Conservation (phyloP, 2,113 vertebrate genomes). For the Dolichotis patagonum region DNA sequence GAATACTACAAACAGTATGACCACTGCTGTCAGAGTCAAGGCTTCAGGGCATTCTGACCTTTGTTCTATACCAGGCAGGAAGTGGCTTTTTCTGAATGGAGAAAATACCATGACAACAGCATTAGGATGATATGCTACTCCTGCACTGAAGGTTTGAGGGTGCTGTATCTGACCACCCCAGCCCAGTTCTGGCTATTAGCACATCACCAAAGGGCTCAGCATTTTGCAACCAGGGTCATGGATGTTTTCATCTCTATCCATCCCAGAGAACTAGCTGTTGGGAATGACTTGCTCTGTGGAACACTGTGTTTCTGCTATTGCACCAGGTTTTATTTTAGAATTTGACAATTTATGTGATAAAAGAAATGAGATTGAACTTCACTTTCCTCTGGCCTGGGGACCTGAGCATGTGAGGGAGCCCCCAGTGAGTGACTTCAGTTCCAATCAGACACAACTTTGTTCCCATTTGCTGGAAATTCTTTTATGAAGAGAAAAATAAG, state of each 20-base stretch:
- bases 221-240: background rate
- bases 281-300: constrained; percentile 21
- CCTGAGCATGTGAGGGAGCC: constrained; percentile 16
- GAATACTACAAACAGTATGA: background rate
- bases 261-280: background rate
- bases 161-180: background rate
- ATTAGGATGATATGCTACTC: background rate
- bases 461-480: constrained; percentile 58
- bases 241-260: background rate
- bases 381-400: constrained; percentile 1
- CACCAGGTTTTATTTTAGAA: constrained; percentile 59
- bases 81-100: constrained; percentile 49
- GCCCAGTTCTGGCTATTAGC: background rate
- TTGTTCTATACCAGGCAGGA: background rate
- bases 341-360: constrained; percentile 52
- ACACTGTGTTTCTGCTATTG: constrained; percentile 24
- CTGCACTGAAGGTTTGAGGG: background rate
- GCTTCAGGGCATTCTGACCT: constrained; percentile 5
- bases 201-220: background rate
- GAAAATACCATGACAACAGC: constrained; percentile 9
- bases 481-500: constrained; percentile 62
- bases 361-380: constrained; percentile 62
- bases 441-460: constrained; percentile 74
- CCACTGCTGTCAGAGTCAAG: background rate
- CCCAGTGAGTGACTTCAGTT: background rate